Conservation (phyloP, 2,888 invertebrate species). For the Dinocampus coccinellae region DNA sequence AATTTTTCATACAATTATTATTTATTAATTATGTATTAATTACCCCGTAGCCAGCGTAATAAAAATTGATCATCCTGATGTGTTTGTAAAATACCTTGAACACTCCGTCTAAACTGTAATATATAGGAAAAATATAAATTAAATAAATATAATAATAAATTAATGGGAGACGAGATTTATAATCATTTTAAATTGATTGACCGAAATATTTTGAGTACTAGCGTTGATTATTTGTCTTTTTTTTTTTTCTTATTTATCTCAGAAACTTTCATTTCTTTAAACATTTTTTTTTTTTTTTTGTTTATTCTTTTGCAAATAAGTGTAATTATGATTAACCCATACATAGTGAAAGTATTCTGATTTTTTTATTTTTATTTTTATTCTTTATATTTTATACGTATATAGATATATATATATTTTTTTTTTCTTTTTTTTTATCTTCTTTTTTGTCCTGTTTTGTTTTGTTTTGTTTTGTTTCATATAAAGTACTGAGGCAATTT, state of each 20-base stretch:
- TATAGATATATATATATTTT: no score
- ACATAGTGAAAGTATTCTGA: background rate
- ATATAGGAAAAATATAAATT: background rate
- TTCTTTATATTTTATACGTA: no score
- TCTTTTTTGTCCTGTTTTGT: background rate
- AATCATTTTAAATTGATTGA: background rate
- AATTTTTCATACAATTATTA: background rate
- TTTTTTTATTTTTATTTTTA: background rate
- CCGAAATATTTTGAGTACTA: background rate
- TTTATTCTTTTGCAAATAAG: background rate
- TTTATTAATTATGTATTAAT: constrained; percentile 41
- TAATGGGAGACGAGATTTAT: background rate
- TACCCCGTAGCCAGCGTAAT: constrained; percentile 86
- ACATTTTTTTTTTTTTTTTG: background rate
- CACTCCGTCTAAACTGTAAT: constrained; percentile 80
- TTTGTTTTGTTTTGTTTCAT: background rate
- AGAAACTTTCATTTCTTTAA: background rate
- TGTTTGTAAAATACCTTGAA: constrained; percentile 77
- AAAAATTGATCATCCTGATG: constrained; percentile 85
- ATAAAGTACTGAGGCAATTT: background rate
- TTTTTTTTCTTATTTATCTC: background rate
- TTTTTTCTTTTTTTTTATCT: no score
- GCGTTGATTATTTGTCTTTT: background rate
- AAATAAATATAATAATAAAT: background rate
- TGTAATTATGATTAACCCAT: background rate